Base-by-base conservation (phyloP, 2,888 invertebrate species). In the Platynereis dumerilii region DNA sequence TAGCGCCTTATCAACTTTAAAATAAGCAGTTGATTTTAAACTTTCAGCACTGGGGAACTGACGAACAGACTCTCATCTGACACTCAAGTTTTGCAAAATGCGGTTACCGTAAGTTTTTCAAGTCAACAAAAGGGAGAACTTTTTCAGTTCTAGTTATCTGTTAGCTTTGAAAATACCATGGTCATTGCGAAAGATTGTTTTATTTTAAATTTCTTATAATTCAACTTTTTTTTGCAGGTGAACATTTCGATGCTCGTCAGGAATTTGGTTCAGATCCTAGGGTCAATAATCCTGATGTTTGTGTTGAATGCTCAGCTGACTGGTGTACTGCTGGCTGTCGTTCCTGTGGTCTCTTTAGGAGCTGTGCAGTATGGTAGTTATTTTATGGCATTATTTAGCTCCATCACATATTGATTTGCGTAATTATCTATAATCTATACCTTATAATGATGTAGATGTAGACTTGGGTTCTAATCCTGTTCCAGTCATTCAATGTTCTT, bases 31-130 rank as follows among this genome's bases (percentile, higher is more conserved):
- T 22, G 15, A 15, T 59, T 53, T 54, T 27, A 12, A 52, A 26
- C 28, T 28, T 42, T 15, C 69, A 80, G 82, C 61, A 81, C 81
- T 10, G 81, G 83, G 28, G 83, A 83, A 67, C 69, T 83, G 58
- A 82, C 81, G 57, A 82, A 82, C 67, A 74, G 83, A 58, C 70
- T 83, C 44, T 76, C 83, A 3, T 81, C 80, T 28, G 83, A 83
- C 64, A 82, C 82, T 17, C 79, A 79, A 62, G 83, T 82, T 24
- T 57, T 83, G 26, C 82, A 82, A 72, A 83, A 80, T 75, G 81
- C 81, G 42, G 75, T 81, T 3, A 83, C 83, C 2, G 80, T 82
- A 64, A 72, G 79, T 72, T 34, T 7, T 34, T 34, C 12, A 7
- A 12, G 34, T 34, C 34, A n/a, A 34, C 34, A 34, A 34, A 34